phyloP scores from a whole-genome alignment of 2,113 vertebrate genomes.

The Salvelinus fontinalis region DNA sequence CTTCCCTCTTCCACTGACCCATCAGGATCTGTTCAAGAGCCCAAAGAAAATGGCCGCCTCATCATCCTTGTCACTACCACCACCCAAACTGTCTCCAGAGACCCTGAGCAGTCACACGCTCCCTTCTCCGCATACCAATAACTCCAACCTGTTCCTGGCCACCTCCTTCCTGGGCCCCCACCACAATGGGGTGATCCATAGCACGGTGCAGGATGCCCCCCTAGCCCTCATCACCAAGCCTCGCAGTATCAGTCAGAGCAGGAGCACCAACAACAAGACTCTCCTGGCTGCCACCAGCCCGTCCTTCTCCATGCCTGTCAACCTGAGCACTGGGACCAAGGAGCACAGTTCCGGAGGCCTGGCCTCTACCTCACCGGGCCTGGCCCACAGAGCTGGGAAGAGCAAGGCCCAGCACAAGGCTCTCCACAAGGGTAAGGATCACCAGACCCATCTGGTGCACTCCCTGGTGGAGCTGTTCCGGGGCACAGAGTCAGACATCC shows the following conservation, averaged over 20 bases:
- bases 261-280: constrained; percentile 72
- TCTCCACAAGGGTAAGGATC: constrained; percentile 58
- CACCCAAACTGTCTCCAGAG: constrained; percentile 71
- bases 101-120: constrained; percentile 74
- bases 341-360: constrained; percentile 55
- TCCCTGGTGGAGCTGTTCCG: constrained; percentile 78
- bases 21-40: constrained; percentile 78
- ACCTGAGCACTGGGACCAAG: constrained; percentile 81
- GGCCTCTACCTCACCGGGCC: constrained; percentile 60
- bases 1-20: constrained; percentile 80
- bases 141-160: constrained; percentile 85
- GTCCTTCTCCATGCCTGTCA: constrained; percentile 79
- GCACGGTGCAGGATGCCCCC: constrained; percentile 87
- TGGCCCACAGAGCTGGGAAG: constrained; percentile 73
- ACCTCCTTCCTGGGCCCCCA: constrained; percentile 82
- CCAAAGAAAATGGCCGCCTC: constrained; percentile 74
- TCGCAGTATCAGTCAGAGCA: constrained; percentile 71
- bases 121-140: constrained; percentile 59
- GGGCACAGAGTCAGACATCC: constrained; percentile 83
- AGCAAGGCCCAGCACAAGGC: constrained; percentile 66
- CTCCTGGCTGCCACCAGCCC: constrained; percentile 68
- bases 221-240: constrained; percentile 89
- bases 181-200: constrained; percentile 82
- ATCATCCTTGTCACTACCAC: constrained; percentile 55
- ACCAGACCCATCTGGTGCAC: constrained; percentile 68